phyloP scores from a whole-genome alignment of 2,888 invertebrate genomes.

The Globia sparganii region DNA sequence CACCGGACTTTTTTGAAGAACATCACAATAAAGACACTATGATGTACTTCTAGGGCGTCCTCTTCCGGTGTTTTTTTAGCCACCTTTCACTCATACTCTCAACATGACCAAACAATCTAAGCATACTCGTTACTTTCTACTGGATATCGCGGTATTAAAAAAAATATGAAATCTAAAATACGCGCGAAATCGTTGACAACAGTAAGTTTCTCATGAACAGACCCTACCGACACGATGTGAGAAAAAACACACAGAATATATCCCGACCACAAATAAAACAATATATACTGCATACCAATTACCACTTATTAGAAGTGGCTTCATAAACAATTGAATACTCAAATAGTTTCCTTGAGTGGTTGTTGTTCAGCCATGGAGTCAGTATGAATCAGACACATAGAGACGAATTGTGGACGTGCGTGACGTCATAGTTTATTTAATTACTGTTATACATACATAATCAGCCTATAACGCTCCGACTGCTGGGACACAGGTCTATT shows the following conservation, averaged over 20 bases:
- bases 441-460: neutral
- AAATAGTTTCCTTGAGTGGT: constrained; percentile 37
- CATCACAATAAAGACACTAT: too few relatives aligned
- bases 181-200: neutral
- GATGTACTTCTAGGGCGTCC: too few relatives aligned
- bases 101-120: too few relatives aligned
- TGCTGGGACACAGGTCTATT: neutral
- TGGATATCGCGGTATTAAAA: neutral
- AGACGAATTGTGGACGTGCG: constrained; percentile 21
- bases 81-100: too few relatives aligned
- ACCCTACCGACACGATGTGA: neutral
- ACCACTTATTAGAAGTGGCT: constrained; percentile 31
- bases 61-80: too few relatives aligned
- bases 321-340: constrained; percentile 45
- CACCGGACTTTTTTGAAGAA: too few relatives aligned
- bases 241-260: constrained; percentile 10
- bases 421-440: constrained; percentile 13
- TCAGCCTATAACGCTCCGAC: neutral
- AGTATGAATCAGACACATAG: constrained; percentile 36
- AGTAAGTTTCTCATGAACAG: neutral
- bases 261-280: constrained; percentile 17
- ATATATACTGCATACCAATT: neutral
- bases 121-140: too few relatives aligned
- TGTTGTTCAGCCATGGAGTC: constrained; percentile 8
- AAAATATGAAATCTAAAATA: neutral